phyloP scores from a whole-genome alignment of 2,113 vertebrate species.

The Bos javanicus region DNA sequence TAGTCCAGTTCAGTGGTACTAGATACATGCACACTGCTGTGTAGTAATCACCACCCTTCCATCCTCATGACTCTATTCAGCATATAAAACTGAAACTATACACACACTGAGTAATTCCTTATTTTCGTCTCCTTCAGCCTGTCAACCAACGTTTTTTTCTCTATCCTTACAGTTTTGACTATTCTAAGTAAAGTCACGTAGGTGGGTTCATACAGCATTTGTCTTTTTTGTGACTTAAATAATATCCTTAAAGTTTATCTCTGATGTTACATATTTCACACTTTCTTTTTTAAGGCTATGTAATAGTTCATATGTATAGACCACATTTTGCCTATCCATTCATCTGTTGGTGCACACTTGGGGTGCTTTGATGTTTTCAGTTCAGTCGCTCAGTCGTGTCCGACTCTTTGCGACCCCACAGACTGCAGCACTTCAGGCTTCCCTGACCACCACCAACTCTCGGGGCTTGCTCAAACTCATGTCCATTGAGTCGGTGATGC shows the following conservation, averaged over 20 bases:
- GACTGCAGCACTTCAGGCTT: accelerated
- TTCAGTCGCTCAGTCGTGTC: not conserved
- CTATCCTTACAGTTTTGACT: not conserved
- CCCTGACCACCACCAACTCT: not conserved
- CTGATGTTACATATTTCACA: not conserved
- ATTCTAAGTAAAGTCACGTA: not conserved
- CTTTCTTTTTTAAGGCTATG: not conserved
- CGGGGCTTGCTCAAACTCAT: not conserved
- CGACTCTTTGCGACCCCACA: accelerated
- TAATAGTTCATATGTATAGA: not conserved
- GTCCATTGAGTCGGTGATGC: not conserved
- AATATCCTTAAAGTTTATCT: not conserved
- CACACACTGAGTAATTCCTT: not conserved
- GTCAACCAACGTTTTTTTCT: not conserved
- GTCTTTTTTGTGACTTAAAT: not conserved
- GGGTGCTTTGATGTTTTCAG: not conserved
- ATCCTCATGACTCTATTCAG: not conserved
- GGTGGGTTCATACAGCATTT: not conserved
- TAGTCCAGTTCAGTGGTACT: not conserved
- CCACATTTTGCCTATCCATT: not conserved
- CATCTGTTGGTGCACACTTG: not conserved
- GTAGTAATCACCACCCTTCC: not conserved
- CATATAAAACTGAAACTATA: not conserved
- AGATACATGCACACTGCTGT: not conserved
- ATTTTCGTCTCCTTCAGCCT: not conserved